phyloP scores from a whole-genome alignment of 2,888 invertebrate genomes.

The Tuta absoluta region DNA sequence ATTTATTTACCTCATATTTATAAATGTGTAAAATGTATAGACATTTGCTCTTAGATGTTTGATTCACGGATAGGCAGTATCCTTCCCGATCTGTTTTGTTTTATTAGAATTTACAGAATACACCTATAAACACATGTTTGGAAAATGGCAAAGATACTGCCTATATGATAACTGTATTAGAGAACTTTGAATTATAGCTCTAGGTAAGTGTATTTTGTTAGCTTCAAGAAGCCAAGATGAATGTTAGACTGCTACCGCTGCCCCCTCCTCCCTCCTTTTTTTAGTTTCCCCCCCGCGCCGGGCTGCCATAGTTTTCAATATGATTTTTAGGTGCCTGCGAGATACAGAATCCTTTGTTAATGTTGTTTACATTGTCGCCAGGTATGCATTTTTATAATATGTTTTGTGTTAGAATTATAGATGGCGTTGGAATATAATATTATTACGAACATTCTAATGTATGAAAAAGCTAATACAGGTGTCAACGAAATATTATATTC shows the following conservation, averaged over 20 bases:
- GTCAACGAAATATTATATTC: slow-evolving; percentile 13
- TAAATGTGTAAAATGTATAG: slow-evolving; percentile 76
- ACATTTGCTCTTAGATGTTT: slow-evolving; percentile 76
- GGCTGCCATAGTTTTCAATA: slow-evolving; percentile 77
- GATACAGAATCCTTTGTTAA: slow-evolving; percentile 77
- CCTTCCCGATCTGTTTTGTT: slow-evolving; percentile 48
- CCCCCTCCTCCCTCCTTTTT: slow-evolving; percentile 65
- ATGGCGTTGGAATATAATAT: slow-evolving; percentile 27
- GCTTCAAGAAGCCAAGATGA: slow-evolving; percentile 80
- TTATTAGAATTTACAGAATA: slow-evolving; percentile 9
- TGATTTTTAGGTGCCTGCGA: slow-evolving; percentile 81
- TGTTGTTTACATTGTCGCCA: slow-evolving; percentile 82
- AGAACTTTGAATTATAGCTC: slow-evolving; percentile 68
- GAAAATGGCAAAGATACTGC: slow-evolving; percentile 67
- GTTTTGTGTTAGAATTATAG: slow-evolving; percentile 38
- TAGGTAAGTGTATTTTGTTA: slow-evolving; percentile 81
- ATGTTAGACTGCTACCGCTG: slow-evolving; percentile 80
- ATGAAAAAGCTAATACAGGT: background rate
- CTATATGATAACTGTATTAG: slow-evolving; percentile 64
- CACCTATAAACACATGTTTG: slow-evolving; percentile 33
- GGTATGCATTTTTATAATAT: slow-evolving; percentile 78
- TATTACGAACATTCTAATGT: background rate
- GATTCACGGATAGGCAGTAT: slow-evolving; percentile 75
- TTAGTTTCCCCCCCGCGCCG: slow-evolving; percentile 70
- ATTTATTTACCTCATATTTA: slow-evolving; percentile 44